Evolutionary conservation across 2,888 invertebrate species (phyloP).

Genomic region (Rutpela maculata): DNA sequence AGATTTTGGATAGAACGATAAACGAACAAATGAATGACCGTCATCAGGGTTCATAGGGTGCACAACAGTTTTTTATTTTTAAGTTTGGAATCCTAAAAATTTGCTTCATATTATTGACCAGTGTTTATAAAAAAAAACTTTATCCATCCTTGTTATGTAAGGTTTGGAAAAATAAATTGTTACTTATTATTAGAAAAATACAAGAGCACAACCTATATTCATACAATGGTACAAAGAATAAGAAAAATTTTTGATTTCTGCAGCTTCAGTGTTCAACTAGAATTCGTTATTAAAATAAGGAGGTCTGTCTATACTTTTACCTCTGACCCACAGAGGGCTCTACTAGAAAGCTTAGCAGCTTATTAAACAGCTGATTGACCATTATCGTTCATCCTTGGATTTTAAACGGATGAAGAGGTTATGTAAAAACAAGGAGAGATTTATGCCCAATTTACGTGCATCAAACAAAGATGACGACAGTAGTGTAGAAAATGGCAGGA

Average conservation of each 20-base stretch:
- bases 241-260: not conserved
- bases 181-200: too few species aligned
- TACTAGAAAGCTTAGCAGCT: not conserved
- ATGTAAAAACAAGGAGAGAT: slow-evolving; percentile 60
- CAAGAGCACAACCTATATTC: too few species aligned
- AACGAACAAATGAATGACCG: too few species aligned
- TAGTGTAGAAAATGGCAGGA: slow-evolving; percentile 77
- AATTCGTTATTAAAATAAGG: not conserved
- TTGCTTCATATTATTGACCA: too few species aligned
- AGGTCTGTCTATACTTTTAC: not conserved
- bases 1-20: too few species aligned
- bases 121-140: too few species aligned
- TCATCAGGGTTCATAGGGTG: too few species aligned
- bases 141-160: too few species aligned
- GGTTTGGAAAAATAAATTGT: too few species aligned
- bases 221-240: too few species aligned
- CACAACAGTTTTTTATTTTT: too few species aligned
- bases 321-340: slow-evolving; percentile 15
- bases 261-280: not conserved
- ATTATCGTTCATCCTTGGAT: slow-evolving; percentile 49
- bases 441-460: slow-evolving; percentile 46
- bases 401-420: slow-evolving; percentile 58
- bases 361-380: slow-evolving; percentile 63
- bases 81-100: too few species aligned
- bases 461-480: slow-evolving; percentile 61